Percentiles rank a stretch among this genome's conserved stretches.
Evolutionary conservation across 2,113 vertebrate species (phyloP).

Genomic region (Lamprotornis superbus): DNA sequence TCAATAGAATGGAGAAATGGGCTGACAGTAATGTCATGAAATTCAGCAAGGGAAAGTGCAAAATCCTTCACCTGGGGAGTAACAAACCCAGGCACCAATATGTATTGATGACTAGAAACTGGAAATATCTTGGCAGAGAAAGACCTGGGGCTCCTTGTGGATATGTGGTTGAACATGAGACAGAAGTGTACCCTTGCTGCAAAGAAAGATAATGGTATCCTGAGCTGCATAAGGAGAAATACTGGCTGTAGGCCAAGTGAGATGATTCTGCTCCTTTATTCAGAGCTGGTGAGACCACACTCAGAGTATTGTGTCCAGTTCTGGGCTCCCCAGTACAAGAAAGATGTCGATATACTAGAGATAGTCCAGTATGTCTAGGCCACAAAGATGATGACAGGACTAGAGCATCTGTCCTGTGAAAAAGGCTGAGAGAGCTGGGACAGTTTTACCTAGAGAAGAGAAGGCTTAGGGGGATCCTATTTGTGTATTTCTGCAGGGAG

Average conservation of each 20-base stretch:
- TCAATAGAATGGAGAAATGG: not conserved
- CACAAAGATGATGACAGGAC: not conserved
- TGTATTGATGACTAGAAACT: not conserved
- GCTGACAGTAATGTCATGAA: not conserved
- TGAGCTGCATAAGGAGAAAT: not conserved
- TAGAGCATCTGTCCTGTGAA: not conserved
- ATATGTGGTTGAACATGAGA: too few species aligned
- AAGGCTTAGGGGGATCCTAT: not conserved
- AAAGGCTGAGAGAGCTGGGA: not conserved
- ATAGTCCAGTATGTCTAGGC: not conserved
- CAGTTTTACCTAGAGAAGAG: not conserved
- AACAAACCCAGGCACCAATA: not conserved
- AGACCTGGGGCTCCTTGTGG: too few species aligned
- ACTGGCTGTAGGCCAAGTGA: not conserved
- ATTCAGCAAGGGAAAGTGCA: not conserved
- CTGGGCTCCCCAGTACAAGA: not conserved
- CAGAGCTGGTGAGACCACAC: not conserved
- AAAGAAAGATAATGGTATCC: not conserved
- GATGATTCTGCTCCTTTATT: not conserved
- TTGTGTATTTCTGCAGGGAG: not conserved
- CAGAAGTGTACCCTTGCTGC: not conserved
- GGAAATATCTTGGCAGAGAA: not conserved
- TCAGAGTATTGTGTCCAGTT: not conserved
- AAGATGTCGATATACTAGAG: not conserved
- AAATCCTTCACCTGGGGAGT: not conserved